Base-by-base conservation (phyloP, 2,797 vertebrate species). In the Hoplostethus mediterraneus region DNA sequence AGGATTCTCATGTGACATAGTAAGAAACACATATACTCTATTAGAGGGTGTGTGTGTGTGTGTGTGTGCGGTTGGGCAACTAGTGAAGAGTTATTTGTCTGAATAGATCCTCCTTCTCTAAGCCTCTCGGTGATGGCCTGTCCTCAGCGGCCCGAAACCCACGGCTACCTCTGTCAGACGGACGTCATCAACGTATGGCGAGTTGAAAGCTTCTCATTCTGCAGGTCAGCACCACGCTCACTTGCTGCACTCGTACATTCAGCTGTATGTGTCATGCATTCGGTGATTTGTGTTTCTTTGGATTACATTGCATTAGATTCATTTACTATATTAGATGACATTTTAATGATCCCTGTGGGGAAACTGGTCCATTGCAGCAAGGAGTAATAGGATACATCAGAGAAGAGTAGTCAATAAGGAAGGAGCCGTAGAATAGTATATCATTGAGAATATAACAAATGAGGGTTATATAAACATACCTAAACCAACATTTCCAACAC, bases 1-100 rank as follows among this genome's bases (percentile, higher is more conserved):
- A 51, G 36, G 63, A 73, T 67, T 64, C 62, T 63, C 57, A 76
- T 83, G 54, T 80, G 66, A 70, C 77, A 77, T 64, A 53, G 28
- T 49, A 14, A 79, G 63, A 52, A 33, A 74, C 54, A 67, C 42
- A 62, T 25, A 12, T 12, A 13, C 42, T 13, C 42, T 12, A 44
- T 11, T 4, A 14, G 42, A 44, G 42, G 38, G 38, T 40, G 38
- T 40, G 38, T 40, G 38, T 40, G 38, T 40, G 6, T 44, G 57
- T 28, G 52, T 49, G 45, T 31, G 57, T n/a, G 57, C n/a, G 53
- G 48, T 30, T 1, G 5, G 6, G 17, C 49, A 25, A 57, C 47
- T 16, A 60, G 40, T 42, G 47, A 55, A 67, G 57, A 69, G 63
- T 71, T 74, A 60, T 75, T 54, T 67, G 59, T 67, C 44, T 54